Conservation (phyloP, 2,888 invertebrate species). For the Bombylius discolor region DNA sequence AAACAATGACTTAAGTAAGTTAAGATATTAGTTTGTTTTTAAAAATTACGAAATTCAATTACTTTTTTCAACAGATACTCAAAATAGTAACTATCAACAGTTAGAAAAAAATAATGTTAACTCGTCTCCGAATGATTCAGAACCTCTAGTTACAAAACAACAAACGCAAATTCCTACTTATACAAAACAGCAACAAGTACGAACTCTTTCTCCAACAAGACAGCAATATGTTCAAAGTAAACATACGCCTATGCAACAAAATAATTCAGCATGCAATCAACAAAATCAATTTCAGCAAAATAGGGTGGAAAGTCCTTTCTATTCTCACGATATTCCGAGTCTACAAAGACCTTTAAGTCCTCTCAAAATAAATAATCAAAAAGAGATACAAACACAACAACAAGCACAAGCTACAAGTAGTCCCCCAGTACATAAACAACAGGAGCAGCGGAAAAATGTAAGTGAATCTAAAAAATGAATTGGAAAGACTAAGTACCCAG, state of each 20-base stretch:
- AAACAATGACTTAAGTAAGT: slow-evolving; percentile 11
- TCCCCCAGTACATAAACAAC: slow-evolving; percentile 4
- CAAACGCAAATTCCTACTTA: slow-evolving; percentile 17
- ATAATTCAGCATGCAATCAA: slow-evolving; percentile 1
- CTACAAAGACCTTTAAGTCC: slow-evolving; percentile 32
- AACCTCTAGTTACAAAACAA: slow-evolving; percentile 17
- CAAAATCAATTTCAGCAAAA: slow-evolving; percentile 15
- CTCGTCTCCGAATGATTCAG: not conserved
- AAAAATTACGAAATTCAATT: no score
- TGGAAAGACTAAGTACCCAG: no score
- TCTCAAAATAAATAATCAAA: slow-evolving; percentile 9
- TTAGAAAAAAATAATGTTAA: no score
- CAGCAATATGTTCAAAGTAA: not conserved
- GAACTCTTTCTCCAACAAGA: slow-evolving; percentile 9
- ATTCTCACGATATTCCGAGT: slow-evolving; percentile 23
- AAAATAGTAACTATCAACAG: not conserved
- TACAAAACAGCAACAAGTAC: slow-evolving; percentile 18
- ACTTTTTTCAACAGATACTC: not conserved
- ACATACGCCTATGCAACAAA: not conserved
- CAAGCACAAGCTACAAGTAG: slow-evolving; percentile 12
- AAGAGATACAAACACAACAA: slow-evolving; percentile 12
- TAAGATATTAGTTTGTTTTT: no score
- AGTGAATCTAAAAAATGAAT: not conserved
- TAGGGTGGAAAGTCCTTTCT: slow-evolving; percentile 32
- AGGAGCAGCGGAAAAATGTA: slow-evolving; percentile 1